Conservation (phyloP, 2,888 invertebrate genomes). For the Aelia acuminata region DNA sequence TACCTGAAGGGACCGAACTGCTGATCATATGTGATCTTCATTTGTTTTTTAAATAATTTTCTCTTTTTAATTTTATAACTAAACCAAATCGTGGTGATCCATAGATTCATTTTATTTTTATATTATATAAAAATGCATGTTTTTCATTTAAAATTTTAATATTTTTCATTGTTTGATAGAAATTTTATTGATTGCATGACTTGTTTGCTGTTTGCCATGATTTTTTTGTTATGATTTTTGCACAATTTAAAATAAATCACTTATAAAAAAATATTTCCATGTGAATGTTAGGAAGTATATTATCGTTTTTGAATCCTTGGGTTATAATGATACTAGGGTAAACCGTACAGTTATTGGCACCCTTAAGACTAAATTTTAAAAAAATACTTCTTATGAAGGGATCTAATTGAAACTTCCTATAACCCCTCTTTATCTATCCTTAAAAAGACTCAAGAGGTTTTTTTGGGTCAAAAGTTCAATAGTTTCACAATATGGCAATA, state of each 20-base stretch:
- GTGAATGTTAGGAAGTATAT: neutral
- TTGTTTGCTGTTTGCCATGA: neutral
- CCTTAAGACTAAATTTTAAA: too few relatives aligned
- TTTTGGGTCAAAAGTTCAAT: too few relatives aligned
- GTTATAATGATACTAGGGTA: too few relatives aligned
- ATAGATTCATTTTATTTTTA: neutral
- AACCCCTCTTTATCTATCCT: too few relatives aligned
- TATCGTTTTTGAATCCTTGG: neutral
- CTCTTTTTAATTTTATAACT: neutral
- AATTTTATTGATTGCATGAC: neutral
- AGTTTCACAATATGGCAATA: too few relatives aligned
- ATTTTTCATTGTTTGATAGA: neutral
- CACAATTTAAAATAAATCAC: neutral
- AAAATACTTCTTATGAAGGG: too few relatives aligned
- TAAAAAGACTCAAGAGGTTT: too few relatives aligned
- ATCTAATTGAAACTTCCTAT: too few relatives aligned
- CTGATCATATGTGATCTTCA: too few relatives aligned
- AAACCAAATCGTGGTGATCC: neutral
- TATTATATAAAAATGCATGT: neutral
- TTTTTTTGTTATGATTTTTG: neutral
- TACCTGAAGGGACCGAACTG: too few relatives aligned
- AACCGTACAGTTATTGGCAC: too few relatives aligned
- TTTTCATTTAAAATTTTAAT: neutral
- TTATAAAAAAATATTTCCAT: neutral
- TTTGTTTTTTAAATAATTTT: neutral